Evolutionary conservation across 2,797 vertebrate species (phyloP).

Genomic region (Cossypha caffra): DNA sequence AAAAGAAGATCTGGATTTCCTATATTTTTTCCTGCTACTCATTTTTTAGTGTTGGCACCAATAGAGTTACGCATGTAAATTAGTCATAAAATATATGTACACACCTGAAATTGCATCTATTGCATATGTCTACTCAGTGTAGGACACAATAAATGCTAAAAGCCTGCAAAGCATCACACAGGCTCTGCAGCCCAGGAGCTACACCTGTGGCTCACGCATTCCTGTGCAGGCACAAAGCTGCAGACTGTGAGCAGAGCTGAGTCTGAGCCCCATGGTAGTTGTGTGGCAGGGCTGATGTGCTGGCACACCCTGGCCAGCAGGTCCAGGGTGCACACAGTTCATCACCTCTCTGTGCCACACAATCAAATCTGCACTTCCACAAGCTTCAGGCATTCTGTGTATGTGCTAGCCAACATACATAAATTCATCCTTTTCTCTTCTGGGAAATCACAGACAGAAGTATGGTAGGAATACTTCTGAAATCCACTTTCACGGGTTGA

Average conservation of each 20-base stretch:
- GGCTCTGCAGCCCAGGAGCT: not conserved
- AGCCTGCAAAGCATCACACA: not conserved
- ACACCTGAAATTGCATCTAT: not conserved
- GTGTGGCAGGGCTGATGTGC: accelerated
- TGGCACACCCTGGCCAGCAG: not conserved
- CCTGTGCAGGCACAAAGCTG: not conserved
- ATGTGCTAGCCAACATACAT: not conserved
- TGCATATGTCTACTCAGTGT: not conserved
- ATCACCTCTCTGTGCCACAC: not conserved
- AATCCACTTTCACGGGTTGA: not conserved
- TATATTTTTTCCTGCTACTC: not conserved
- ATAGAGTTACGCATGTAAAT: not conserved
- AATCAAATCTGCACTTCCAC: not conserved
- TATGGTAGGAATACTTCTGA: not conserved
- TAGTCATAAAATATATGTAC: not conserved
- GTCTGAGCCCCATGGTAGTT: not conserved
- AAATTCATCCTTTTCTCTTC: not conserved
- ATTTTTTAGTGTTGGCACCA: not conserved
- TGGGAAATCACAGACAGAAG: not conserved
- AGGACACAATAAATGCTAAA: not conserved
- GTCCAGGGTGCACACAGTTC: too few relatives aligned
- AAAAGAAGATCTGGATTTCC: not conserved
- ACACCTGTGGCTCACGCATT: not conserved
- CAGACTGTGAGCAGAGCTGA: not conserved
- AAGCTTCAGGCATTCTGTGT: not conserved